Evolutionary conservation across 2,888 invertebrate genomes (phyloP).

Genomic region (Cryptosula pallasiana): DNA sequence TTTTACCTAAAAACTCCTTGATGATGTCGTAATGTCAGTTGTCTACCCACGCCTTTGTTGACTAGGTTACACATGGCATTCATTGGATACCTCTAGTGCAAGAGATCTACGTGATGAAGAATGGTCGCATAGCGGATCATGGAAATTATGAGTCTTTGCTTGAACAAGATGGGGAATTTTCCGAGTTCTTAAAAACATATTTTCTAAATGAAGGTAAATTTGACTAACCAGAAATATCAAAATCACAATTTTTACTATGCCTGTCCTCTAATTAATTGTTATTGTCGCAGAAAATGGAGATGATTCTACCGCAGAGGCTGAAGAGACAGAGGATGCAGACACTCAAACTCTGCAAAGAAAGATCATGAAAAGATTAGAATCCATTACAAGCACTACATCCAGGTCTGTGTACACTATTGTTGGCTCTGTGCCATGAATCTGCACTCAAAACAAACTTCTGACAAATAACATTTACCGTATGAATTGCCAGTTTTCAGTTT

Average conservation of each 20-base stretch:
- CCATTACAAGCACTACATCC: neutral
- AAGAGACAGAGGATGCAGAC: neutral
- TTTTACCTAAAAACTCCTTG: no score
- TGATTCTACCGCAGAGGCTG: neutral
- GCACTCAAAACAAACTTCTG: no score
- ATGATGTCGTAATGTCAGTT: no score
- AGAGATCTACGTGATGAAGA: constrained; percentile 79
- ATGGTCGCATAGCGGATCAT: constrained; percentile 79
- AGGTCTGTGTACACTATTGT: neutral
- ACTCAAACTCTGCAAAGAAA: neutral
- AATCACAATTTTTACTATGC: no score
- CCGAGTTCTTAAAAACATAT: constrained; percentile 58
- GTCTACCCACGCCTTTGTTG: neutral
- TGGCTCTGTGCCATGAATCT: no score
- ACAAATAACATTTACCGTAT: no score
- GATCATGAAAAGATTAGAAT: constrained; percentile 8
- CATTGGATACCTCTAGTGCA: constrained; percentile 86
- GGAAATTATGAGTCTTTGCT: constrained; percentile 86
- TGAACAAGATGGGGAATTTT: constrained; percentile 65
- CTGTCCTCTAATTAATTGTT: no score
- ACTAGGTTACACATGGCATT: constrained; percentile 92
- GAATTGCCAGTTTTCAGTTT: no score
- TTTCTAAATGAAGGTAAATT: constrained; percentile 43
- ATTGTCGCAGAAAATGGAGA: neutral
- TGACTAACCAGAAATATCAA: no score